Evolutionary conservation across 2,113 vertebrate genomes (phyloP).

Genomic region (Columba livia): DNA sequence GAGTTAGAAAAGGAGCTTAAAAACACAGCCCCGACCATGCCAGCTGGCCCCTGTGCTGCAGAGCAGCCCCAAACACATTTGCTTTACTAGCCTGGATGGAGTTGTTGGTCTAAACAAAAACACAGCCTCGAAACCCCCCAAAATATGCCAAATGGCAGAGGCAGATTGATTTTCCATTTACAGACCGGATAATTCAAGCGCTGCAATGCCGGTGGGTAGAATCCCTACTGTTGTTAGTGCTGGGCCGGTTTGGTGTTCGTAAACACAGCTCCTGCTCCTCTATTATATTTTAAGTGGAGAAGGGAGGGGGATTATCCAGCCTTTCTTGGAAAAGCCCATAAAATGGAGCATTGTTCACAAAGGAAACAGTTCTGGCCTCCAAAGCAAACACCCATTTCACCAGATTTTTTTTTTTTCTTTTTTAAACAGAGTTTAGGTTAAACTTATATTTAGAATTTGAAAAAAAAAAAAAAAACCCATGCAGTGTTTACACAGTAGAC

Average conservation of each 20-base stretch:
- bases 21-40: rapidly evolving
- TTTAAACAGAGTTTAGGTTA: not conserved
- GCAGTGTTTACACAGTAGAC: not conserved
- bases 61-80: not conserved
- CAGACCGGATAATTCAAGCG: not conserved
- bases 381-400: not conserved
- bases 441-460: not conserved
- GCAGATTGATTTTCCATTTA: slow-evolving; percentile 26
- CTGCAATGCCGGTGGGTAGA: not conserved
- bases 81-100: not conserved
- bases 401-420: not conserved
- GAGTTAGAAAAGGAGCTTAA: not conserved
- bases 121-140: not conserved
- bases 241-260: not conserved
- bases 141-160: not conserved
- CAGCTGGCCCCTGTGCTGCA: not conserved
- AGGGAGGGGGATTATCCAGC: not conserved
- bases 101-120: slow-evolving; percentile 26
- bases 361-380: not conserved
- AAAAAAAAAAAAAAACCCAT: not conserved
- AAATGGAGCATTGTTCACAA: not conserved
- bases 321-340: not conserved
- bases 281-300: not conserved
- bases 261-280: not conserved
- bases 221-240: not conserved